phyloP scores from a whole-genome alignment of 2,888 invertebrate species.

The Mimachlamys varia region DNA sequence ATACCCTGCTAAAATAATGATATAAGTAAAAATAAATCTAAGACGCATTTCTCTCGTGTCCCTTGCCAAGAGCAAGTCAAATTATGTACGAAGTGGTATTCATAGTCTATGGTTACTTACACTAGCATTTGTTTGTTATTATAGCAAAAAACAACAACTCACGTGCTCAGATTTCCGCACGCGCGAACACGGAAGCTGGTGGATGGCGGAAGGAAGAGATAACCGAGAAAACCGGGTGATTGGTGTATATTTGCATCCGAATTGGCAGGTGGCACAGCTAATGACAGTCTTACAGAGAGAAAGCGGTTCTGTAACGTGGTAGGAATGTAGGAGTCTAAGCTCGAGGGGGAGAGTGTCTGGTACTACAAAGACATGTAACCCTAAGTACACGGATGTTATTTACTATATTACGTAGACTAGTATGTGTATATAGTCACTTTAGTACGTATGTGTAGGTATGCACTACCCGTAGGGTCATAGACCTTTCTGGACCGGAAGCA shows the following conservation, averaged over 20 bases:
- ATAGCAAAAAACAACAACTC: constrained; percentile 24
- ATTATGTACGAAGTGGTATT: not conserved
- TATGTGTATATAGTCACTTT: not conserved
- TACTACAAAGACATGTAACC: not conserved
- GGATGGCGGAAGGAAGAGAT: constrained; percentile 29
- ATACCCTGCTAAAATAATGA: constrained; percentile 27
- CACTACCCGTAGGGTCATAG: not conserved
- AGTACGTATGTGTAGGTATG: not conserved
- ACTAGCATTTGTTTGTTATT: constrained; percentile 31
- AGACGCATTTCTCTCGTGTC: not conserved
- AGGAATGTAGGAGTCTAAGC: not conserved
- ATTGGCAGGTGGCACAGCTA: constrained; percentile 23
- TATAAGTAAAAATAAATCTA: not conserved
- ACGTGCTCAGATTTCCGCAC: constrained; percentile 11
- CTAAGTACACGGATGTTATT: not conserved
- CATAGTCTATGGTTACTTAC: not conserved
- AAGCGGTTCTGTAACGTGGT: not conserved
- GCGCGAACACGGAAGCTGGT: constrained; percentile 1
- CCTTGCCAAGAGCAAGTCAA: not conserved
- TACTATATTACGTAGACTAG: not conserved
- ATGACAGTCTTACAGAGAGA: not conserved
- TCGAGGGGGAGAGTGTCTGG: not conserved
- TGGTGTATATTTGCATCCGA: not conserved
- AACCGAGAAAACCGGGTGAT: not conserved
- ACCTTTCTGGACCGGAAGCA: not conserved